These are phyloP conservation scores for Machimus atricapillus DNA, from an alignment of 2,888 invertebrate species.

Conservation along the genomic window DNA sequence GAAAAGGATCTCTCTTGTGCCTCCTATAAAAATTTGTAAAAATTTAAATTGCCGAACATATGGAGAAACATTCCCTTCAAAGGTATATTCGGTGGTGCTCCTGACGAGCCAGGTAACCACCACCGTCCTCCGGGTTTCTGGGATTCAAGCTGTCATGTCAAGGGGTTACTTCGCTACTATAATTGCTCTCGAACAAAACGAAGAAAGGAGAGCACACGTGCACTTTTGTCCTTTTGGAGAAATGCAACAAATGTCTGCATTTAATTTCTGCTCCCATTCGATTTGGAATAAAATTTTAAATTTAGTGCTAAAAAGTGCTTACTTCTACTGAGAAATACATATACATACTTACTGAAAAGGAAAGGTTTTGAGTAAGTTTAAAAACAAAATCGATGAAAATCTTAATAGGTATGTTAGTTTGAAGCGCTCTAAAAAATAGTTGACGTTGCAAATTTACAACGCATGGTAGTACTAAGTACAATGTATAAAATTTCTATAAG, in stretches of 20 bases:
- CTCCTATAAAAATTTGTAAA: conserved; percentile 25
- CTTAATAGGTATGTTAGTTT: too few species aligned
- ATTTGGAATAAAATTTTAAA: neutral
- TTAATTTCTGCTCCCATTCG: neutral
- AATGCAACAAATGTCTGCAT: neutral
- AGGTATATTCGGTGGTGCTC: neutral
- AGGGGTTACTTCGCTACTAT: neutral
- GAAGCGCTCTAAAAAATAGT: too few species aligned
- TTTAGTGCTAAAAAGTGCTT: neutral
- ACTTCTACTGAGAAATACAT: neutral
- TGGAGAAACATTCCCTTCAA: neutral
- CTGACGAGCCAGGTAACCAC: neutral
- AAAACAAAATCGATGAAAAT: too few species aligned
- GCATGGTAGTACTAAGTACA: too few species aligned
- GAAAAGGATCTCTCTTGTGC: neutral
- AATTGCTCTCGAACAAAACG: neutral
- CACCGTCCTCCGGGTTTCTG: neutral
- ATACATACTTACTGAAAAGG: too few species aligned
- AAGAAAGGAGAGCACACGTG: neutral
- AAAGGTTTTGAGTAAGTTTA: too few species aligned
- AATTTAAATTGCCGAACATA: conserved; percentile 23
- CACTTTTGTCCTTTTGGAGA: neutral
- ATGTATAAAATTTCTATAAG: too few species aligned
- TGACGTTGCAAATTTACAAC: too few species aligned
- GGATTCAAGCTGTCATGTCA: conserved; percentile 1